Evolutionary conservation across 1,140 invertebrate genomes (phyloP).

Genomic region (Drosophila kohkoa): DNA sequence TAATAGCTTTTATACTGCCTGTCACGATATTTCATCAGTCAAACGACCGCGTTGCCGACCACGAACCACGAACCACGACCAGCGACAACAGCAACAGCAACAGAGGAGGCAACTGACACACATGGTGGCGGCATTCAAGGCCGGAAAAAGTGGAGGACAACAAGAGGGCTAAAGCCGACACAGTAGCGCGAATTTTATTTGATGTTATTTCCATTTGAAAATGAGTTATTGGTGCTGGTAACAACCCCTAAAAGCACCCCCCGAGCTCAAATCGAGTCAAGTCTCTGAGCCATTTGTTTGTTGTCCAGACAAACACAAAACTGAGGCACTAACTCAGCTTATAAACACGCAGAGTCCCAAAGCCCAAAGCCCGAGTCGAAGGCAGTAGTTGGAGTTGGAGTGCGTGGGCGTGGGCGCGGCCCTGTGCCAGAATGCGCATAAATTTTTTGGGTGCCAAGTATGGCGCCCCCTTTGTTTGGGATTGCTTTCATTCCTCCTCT

Average conservation of each 20-base stretch:
- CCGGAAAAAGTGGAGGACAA: constrained; percentile 42
- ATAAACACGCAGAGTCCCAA: constrained; percentile 25
- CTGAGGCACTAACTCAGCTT: constrained; percentile 9
- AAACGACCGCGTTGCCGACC: constrained; percentile 45
- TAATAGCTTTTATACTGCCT: constrained; percentile 83
- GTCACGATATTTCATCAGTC: constrained; percentile 84
- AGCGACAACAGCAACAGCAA: constrained; percentile 24
- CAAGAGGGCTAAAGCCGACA: constrained; percentile 11
- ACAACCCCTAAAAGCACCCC: constrained; percentile 63
- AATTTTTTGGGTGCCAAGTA: constrained; percentile 68
- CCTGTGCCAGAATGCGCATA: constrained; percentile 64
- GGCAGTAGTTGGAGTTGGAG: not conserved
- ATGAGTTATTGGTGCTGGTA: constrained; percentile 78
- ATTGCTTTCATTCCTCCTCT: not conserved
- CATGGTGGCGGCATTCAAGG: constrained; percentile 49
- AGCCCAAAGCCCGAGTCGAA: not conserved
- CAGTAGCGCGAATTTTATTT: constrained; percentile 79
- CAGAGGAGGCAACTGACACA: constrained; percentile 52
- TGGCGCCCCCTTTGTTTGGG: constrained; percentile 61
- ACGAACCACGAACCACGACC: constrained; percentile 37
- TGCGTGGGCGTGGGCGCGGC: constrained; percentile 67
- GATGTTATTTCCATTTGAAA: constrained; percentile 82
- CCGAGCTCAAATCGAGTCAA: not conserved
- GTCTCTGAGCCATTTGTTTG: constrained; percentile 9
- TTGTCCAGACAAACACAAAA: constrained; percentile 26